phyloP scores from a whole-genome alignment of 1,140 invertebrate genomes.

The Heliothis subflexa region DNA sequence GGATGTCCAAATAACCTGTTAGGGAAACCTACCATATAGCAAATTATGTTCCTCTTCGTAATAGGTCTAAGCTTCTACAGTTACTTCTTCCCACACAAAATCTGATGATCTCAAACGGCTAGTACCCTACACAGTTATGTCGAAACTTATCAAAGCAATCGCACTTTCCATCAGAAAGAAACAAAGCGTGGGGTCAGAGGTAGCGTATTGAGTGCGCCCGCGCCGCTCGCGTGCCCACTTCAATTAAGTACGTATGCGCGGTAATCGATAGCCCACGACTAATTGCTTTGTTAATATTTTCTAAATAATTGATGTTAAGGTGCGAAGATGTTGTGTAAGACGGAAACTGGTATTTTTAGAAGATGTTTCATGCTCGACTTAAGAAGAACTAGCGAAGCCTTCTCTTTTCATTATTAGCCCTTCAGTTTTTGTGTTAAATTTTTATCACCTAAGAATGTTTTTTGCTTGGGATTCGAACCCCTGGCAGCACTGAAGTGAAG shows the following conservation, averaged over 20 bases:
- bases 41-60: too few species aligned
- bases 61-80: neutral
- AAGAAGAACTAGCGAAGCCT: too few species aligned
- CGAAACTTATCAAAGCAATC: constrained; percentile 28
- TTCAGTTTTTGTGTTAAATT: too few species aligned
- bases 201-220: constrained; percentile 16
- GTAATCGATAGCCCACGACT: neutral
- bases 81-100: neutral
- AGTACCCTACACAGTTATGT: neutral
- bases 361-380: too few species aligned
- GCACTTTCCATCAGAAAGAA: constrained; percentile 17
- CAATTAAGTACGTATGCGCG: constrained; percentile 17
- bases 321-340: neutral
- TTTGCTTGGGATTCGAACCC: too few species aligned
- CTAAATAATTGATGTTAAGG: constrained; percentile 11
- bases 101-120: neutral
- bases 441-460: too few species aligned
- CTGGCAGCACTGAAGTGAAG: too few species aligned
- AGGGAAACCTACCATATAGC: too few species aligned
- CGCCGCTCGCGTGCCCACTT: neutral
- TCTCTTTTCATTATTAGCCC: too few species aligned
- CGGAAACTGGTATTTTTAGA: too few species aligned
- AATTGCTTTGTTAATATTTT: constrained; percentile 7
- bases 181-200: constrained; percentile 25
- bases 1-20: too few species aligned